Percentiles rank a stretch among this genome's conserved stretches.
Conservation (phyloP, 2,113 vertebrate species). For the Hystrix cristata region DNA sequence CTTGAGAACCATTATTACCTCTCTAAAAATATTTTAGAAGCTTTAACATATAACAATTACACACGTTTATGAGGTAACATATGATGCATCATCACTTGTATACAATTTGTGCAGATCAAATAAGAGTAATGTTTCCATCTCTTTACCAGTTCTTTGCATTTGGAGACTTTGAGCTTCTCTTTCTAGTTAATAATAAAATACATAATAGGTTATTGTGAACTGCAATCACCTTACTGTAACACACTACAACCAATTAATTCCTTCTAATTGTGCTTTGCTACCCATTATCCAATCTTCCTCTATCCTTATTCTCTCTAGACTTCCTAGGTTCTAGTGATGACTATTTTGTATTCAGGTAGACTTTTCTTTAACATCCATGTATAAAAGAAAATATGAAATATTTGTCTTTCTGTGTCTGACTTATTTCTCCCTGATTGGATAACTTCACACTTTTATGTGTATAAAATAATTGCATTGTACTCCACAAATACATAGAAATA, state of each 20-base stretch:
- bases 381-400: not conserved
- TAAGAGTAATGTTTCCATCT: not conserved
- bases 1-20: not conserved
- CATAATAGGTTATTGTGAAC: not conserved
- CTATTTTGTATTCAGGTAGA: not conserved
- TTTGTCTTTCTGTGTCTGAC: not conserved
- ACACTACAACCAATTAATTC: not conserved
- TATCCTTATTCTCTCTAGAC: accelerated
- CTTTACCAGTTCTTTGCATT: not conserved
- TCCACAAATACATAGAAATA: not conserved
- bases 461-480: not conserved
- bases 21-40: not conserved
- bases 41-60: not conserved
- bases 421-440: not conserved
- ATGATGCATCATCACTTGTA: not conserved
- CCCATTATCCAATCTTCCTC: not conserved
- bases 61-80: not conserved
- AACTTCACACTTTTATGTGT: not conserved
- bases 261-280: not conserved
- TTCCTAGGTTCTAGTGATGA: not conserved
- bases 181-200: not conserved
- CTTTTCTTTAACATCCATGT: not conserved
- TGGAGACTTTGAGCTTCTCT: not conserved
- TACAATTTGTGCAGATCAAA: not conserved
- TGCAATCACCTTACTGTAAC: accelerated